These are phyloP conservation scores for Bicyclus anynana DNA, from an alignment of 1,140 invertebrate genomes.

Conservation along the genomic window DNA sequence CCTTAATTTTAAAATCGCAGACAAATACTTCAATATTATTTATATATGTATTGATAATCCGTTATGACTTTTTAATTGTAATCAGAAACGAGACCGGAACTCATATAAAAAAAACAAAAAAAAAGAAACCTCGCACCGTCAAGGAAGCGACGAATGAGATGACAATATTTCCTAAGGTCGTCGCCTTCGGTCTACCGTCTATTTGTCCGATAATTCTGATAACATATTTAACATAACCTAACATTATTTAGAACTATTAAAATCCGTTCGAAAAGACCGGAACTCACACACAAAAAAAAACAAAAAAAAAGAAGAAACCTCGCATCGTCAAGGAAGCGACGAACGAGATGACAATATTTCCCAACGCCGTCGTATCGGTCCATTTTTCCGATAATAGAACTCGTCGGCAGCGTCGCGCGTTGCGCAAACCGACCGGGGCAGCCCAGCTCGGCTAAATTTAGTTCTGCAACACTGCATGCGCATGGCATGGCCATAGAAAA, in stretches of 20 bases:
- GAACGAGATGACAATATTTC: constrained; percentile 44
- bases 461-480: constrained; percentile 70
- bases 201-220: no score
- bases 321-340: constrained; percentile 16
- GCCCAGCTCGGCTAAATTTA: constrained; percentile 68
- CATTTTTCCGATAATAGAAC: constrained; percentile 73
- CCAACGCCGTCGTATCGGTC: constrained; percentile 39
- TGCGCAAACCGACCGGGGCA: constrained; percentile 67
- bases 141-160: no score
- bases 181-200: no score
- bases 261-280: neutral
- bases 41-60: no score
- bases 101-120: no score
- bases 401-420: constrained; percentile 49
- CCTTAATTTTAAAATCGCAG: no score
- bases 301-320: constrained; percentile 5
- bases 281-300: neutral
- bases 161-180: no score
- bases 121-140: no score
- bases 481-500: constrained; percentile 64
- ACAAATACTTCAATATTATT: no score
- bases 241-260: neutral
- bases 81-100: no score
- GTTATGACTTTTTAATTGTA: no score
- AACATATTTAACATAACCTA: no score